phyloP scores from a whole-genome alignment of 2,888 invertebrate genomes.

The Lumbricus terrestris region DNA sequence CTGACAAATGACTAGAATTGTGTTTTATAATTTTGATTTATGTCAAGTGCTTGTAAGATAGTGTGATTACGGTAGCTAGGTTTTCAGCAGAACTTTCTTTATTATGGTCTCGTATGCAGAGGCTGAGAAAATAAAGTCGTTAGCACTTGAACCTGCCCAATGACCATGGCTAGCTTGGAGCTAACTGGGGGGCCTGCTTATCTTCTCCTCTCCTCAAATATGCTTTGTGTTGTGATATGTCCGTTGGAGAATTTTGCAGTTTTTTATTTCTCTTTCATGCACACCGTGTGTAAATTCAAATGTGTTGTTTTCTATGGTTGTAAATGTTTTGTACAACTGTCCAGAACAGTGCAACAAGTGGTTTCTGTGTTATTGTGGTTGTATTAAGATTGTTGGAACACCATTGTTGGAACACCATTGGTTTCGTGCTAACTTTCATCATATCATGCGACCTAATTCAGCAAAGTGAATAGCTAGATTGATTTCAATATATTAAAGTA shows the following conservation, averaged over 20 bases:
- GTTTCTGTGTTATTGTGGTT: neutral
- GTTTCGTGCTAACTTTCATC: neutral
- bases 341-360: neutral
- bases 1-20: neutral
- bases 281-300: neutral
- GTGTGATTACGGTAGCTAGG: neutral
- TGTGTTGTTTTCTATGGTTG: neutral
- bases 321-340: neutral
- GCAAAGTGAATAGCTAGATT: neutral
- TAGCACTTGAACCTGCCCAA: neutral
- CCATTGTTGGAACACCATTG: neutral
- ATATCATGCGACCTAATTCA: neutral
- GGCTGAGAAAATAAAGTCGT: neutral
- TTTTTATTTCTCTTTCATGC: neutral
- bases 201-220: too few relatives aligned
- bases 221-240: neutral
- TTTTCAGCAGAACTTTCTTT: neutral
- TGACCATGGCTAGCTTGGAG: too few relatives aligned
- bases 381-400: neutral
- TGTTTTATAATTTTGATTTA: neutral
- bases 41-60: neutral
- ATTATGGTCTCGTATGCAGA: neutral
- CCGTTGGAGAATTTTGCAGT: neutral
- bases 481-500: too few relatives aligned
- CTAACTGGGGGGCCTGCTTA: too few relatives aligned